Conservation (phyloP, 2,888 invertebrate genomes). For the Sinodicranocentrus sp. region DNA sequence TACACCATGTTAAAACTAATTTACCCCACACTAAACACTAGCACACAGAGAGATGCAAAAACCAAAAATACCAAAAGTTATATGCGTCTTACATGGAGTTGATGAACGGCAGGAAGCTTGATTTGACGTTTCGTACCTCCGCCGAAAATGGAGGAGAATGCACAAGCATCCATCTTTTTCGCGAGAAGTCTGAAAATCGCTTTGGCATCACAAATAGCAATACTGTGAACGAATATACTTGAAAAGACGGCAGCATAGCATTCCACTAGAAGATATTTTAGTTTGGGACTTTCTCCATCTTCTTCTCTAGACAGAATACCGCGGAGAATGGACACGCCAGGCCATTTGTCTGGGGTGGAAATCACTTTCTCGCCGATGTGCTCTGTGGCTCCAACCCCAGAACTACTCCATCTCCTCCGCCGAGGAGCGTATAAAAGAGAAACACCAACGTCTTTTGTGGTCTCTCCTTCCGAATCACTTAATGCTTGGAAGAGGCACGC, state of each 20-base stretch:
- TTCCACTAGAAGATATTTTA: conserved; percentile 94
- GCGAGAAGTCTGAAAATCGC: conserved; percentile 92
- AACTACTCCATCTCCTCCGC: conserved; percentile 87
- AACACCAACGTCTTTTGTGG: conserved; percentile 72
- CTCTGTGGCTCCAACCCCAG: conserved; percentile 81
- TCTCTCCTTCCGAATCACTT: conserved; percentile 86
- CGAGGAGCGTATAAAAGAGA: conserved; percentile 79
- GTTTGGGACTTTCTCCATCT: conserved; percentile 95
- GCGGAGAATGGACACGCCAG: conserved; percentile 93
- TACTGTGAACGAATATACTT: conserved; percentile 93
- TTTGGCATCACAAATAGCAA: conserved; percentile 95
- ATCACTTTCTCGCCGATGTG: conserved; percentile 81
- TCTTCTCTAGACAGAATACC: conserved; percentile 94
- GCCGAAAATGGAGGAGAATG: conserved; percentile 92
- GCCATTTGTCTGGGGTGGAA: conserved; percentile 95
- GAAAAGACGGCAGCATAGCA: conserved; percentile 95
- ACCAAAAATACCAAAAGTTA: conserved; percentile 4
- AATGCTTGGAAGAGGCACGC: conserved; percentile 99
- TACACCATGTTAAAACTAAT: conserved; percentile 32
- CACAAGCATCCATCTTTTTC: conserved; percentile 86
- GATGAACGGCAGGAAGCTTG: conserved; percentile 85
- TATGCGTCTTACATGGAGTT: conserved; percentile 74
- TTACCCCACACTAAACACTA: conserved; percentile 1
- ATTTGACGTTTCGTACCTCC: conserved; percentile 93
- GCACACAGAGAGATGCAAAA: not conserved